These are phyloP conservation scores for Onychorhynchus coronatus DNA, from an alignment of 2,113 vertebrate genomes.

Conservation along the genomic window DNA sequence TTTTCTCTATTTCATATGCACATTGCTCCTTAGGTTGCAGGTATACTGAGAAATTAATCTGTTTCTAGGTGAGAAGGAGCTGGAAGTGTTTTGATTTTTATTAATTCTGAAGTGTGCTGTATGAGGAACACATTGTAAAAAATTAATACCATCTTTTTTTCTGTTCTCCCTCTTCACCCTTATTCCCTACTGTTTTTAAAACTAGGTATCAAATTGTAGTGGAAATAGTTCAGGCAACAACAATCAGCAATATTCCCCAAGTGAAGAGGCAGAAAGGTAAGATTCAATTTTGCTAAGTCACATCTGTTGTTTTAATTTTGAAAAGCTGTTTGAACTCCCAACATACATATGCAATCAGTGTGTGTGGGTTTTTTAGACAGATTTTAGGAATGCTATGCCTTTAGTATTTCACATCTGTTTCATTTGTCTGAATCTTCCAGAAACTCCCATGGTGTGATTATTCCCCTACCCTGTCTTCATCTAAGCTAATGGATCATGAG, in stretches of 20 bases:
- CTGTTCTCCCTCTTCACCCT: not conserved
- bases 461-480: not conserved
- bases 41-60: not conserved
- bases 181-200: constrained; percentile 15
- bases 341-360: not conserved
- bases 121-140: not conserved
- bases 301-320: constrained; percentile 30
- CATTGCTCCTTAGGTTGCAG: not conserved
- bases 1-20: not conserved
- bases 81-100: not conserved
- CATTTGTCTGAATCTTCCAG: not conserved
- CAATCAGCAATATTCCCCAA: constrained; percentile 95
- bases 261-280: constrained; percentile 97
- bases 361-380: not conserved
- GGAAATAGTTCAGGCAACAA: constrained; percentile 97
- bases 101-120: not conserved
- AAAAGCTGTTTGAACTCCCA: not conserved
- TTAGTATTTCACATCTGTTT: not conserved
- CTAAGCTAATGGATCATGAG: not conserved
- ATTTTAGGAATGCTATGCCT: not conserved
- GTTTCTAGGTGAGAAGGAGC: not conserved
- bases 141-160: not conserved
- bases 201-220: constrained; percentile 97
- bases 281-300: constrained; percentile 25
- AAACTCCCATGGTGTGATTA: not conserved